Evolutionary conservation across 2,797 vertebrate species (phyloP).

Genomic region (Microcaecilia unicolor): DNA sequence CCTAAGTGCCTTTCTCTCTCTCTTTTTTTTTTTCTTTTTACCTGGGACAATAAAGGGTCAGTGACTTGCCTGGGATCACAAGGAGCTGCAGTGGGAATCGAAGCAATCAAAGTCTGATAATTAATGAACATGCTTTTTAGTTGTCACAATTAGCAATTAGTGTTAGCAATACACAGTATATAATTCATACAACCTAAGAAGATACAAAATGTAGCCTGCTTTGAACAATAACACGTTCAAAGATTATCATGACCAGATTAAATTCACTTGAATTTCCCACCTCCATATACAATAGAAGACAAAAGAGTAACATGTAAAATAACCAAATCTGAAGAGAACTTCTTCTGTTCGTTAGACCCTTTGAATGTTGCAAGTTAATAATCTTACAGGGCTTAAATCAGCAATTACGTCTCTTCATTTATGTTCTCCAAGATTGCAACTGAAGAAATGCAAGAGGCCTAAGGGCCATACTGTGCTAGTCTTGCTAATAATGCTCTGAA

Average conservation of each 20-base stretch:
- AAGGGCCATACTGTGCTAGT: constrained; percentile 53
- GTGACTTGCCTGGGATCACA: too few relatives aligned
- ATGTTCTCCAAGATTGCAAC: constrained; percentile 55
- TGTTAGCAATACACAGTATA: constrained; percentile 48
- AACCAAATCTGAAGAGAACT: constrained; percentile 22
- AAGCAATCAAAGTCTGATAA: too few relatives aligned
- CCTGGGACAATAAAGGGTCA: too few relatives aligned
- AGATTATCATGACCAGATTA: constrained; percentile 60
- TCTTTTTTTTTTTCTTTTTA: too few relatives aligned
- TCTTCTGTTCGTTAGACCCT: constrained; percentile 40
- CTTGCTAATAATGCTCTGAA: constrained; percentile 86
- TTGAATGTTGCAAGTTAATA: constrained; percentile 58
- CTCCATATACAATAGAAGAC: constrained; percentile 43
- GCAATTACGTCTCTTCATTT: constrained; percentile 65
- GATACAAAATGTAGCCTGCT: constrained; percentile 54
- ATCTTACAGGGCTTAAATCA: constrained; percentile 48
- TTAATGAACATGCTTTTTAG: constrained; percentile 29
- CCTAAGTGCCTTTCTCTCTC: too few relatives aligned
- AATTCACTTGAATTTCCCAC: constrained; percentile 55
- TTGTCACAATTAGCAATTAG: constrained; percentile 45
- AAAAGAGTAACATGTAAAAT: constrained; percentile 43
- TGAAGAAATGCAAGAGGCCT: constrained; percentile 47
- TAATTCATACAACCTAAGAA: constrained; percentile 58
- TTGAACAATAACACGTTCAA: constrained; percentile 57
- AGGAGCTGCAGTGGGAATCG: too few relatives aligned